phyloP scores from a whole-genome alignment of 2,888 invertebrate species.

The Tiliacea citrago region DNA sequence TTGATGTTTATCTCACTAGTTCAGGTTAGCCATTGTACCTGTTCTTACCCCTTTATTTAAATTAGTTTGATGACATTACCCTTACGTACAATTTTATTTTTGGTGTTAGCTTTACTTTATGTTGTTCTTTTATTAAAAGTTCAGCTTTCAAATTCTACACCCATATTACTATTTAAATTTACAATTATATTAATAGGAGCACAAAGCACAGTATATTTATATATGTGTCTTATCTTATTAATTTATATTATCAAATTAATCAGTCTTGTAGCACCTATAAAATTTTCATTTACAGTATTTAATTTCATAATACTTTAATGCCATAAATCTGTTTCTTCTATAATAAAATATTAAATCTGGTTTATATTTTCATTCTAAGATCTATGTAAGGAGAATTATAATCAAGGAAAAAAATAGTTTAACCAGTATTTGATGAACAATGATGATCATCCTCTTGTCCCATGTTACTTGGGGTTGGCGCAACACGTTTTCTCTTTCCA shows the following conservation, averaged over 20 bases:
- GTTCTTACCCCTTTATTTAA: constrained; percentile 58
- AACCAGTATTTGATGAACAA: background rate
- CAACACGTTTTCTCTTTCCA: no score
- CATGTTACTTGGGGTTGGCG: no score
- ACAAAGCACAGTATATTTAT: constrained; percentile 21
- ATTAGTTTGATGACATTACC: constrained; percentile 61
- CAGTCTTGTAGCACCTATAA: background rate
- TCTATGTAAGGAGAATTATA: background rate
- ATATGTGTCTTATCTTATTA: constrained; percentile 5
- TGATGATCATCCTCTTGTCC: no score
- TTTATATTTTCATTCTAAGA: background rate
- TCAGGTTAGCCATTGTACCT: constrained; percentile 92
- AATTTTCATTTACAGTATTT: background rate
- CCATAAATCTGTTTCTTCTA: background rate
- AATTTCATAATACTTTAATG: background rate
- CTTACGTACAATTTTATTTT: constrained; percentile 43
- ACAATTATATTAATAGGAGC: constrained; percentile 6
- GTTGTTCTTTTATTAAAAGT: constrained; percentile 8
- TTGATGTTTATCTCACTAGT: constrained; percentile 96
- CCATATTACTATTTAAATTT: constrained; percentile 19
- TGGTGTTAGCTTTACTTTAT: constrained; percentile 48
- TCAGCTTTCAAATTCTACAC: constrained; percentile 18
- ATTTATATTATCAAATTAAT: background rate
- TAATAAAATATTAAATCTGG: background rate
- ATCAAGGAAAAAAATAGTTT: background rate